Conservation (phyloP, 2,113 vertebrate genomes). For the Phyllostomus discolor region DNA sequence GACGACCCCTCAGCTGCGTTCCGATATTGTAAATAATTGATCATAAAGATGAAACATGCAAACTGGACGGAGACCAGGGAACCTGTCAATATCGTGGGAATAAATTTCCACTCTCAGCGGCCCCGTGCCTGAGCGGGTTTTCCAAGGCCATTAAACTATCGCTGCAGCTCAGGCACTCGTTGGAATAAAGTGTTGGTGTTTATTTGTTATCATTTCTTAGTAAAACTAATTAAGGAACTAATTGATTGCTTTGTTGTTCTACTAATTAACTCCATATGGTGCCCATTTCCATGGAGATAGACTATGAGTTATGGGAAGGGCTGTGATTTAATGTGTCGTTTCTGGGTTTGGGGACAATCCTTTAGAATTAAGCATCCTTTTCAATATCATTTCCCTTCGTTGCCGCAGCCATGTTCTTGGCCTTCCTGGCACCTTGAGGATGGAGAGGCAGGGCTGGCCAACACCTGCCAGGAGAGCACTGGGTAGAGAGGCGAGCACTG, state of each 20-base stretch:
- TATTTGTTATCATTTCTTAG: slow-evolving; percentile 87
- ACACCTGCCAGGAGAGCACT: neutral
- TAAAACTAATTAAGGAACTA: slow-evolving; percentile 88
- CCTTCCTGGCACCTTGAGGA: neutral
- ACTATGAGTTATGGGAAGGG: slow-evolving; percentile 83
- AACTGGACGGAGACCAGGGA: slow-evolving; percentile 75
- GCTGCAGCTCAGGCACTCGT: slow-evolving; percentile 76
- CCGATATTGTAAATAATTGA: slow-evolving; percentile 84
- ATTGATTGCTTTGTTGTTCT: slow-evolving; percentile 89
- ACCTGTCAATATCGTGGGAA: slow-evolving; percentile 75
- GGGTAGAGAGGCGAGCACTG: no score
- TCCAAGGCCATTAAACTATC: slow-evolving; percentile 79
- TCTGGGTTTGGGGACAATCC: slow-evolving; percentile 75
- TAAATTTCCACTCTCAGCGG: slow-evolving; percentile 72
- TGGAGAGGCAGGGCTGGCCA: neutral
- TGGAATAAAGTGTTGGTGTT: slow-evolving; percentile 84
- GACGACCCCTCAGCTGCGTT: slow-evolving; percentile 69
- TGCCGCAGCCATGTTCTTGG: neutral
- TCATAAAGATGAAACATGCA: slow-evolving; percentile 79
- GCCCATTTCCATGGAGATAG: slow-evolving; percentile 86
- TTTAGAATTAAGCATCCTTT: slow-evolving; percentile 75
- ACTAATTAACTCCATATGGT: slow-evolving; percentile 89
- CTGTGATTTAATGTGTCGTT: slow-evolving; percentile 75
- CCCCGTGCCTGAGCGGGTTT: slow-evolving; percentile 69
- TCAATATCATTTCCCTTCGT: slow-evolving; percentile 53